Evolutionary conservation across 2,797 vertebrate genomes (phyloP).

Genomic region (Dromococcyx pavoninus): DNA sequence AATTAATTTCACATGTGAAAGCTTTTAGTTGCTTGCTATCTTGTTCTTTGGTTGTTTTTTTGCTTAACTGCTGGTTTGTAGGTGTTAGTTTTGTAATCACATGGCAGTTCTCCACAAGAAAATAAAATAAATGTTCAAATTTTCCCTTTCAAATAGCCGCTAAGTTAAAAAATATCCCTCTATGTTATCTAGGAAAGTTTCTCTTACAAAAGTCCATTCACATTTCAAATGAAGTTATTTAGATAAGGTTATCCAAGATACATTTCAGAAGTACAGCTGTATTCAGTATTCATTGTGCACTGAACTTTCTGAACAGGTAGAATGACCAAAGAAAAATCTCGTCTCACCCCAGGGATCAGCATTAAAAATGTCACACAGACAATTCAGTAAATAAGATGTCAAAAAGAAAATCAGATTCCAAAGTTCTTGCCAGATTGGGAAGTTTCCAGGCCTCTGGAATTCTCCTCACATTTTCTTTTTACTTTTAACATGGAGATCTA

Average conservation of each 20-base stretch:
- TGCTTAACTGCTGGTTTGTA: background rate
- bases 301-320: background rate
- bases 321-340: background rate
- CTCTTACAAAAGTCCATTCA: slow-evolving; percentile 27
- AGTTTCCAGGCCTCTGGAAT: background rate
- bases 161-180: slow-evolving; percentile 13
- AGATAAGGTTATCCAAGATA: slow-evolving; percentile 33
- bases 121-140: background rate
- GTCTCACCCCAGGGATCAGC: background rate
- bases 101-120: background rate
- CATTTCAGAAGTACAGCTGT: slow-evolving; percentile 26
- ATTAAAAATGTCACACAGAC: background rate
- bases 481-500: background rate
- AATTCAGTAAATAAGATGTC: background rate
- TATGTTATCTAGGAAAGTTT: slow-evolving; percentile 23
- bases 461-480: background rate
- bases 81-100: slow-evolving; percentile 25
- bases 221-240: slow-evolving; percentile 29
- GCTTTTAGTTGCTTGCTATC: background rate
- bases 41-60: background rate
- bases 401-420: background rate
- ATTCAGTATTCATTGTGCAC: background rate
- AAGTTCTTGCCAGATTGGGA: background rate
- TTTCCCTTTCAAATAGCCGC: background rate
- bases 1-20: background rate